Percentiles rank a stretch among this genome's conserved stretches.
Conservation (phyloP, 2,888 invertebrate species). For the Caenorhabditis doughertyi region DNA sequence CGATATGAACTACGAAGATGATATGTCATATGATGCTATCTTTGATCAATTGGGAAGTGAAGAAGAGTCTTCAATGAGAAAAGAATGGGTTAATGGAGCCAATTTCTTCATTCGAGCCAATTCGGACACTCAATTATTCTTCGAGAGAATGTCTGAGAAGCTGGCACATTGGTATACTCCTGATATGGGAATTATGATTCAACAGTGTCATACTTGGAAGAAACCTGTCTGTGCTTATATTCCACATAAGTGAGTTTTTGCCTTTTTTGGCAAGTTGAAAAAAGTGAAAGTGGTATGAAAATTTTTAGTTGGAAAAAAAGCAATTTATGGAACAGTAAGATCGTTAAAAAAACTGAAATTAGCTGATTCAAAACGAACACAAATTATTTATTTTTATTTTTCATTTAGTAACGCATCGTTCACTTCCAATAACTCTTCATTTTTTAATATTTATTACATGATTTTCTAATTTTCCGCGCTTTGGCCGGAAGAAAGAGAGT, state of each 20-base stretch:
- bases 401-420: too few relatives aligned
- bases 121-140: constrained; percentile 80
- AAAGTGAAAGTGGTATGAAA: too few relatives aligned
- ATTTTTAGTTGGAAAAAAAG: too few relatives aligned
- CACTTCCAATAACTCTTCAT: too few relatives aligned
- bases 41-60: constrained; percentile 82
- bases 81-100: constrained; percentile 82
- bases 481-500: too few relatives aligned
- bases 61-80: constrained; percentile 74
- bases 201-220: constrained; percentile 82
- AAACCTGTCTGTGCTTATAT: constrained; percentile 79
- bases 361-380: too few relatives aligned
- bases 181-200: constrained; percentile 83
- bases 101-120: constrained; percentile 82
- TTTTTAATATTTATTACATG: too few relatives aligned
- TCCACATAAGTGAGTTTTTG: constrained; percentile 79
- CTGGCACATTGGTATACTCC: constrained; percentile 81
- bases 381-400: too few relatives aligned
- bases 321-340: too few relatives aligned
- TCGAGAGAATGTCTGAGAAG: constrained; percentile 80
- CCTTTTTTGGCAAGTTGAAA: too few relatives aligned
- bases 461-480: too few relatives aligned
- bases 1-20: constrained; percentile 79
- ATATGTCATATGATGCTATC: constrained; percentile 78
- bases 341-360: too few relatives aligned